phyloP scores from a whole-genome alignment of 2,113 vertebrate genomes.

The Chaenocephalus aceratus region DNA sequence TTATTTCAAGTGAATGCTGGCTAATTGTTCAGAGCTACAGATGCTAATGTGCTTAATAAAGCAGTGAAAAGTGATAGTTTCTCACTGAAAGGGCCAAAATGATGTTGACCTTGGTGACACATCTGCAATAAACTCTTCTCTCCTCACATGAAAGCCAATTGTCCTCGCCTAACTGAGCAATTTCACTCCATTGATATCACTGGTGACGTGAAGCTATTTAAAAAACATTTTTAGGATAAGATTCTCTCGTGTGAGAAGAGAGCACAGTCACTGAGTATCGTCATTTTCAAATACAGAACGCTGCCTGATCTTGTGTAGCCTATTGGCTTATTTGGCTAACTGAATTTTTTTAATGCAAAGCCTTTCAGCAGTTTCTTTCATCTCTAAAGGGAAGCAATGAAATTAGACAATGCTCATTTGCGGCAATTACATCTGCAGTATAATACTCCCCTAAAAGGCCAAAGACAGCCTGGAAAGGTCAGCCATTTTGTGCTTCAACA shows the following conservation, averaged over 20 bases:
- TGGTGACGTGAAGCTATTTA: constrained; percentile 38
- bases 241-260: constrained; percentile 31
- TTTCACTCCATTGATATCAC: constrained; percentile 52
- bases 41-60: constrained; percentile 49
- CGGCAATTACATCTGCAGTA: constrained; percentile 22
- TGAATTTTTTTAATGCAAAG: constrained; percentile 2
- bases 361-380: background rate
- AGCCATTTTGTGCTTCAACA: constrained; percentile 82
- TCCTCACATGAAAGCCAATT: constrained; percentile 55
- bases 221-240: constrained; percentile 44
- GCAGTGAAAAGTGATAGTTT: constrained; percentile 21
- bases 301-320: background rate
- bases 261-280: constrained; percentile 9
- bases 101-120: constrained; percentile 57
- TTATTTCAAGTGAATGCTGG: constrained; percentile 26
- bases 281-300: background rate
- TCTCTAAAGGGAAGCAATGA: constrained; percentile 16
- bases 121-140: constrained; percentile 54
- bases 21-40: constrained; percentile 47
- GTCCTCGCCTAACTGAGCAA: constrained; percentile 54
- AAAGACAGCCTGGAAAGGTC: constrained; percentile 69
- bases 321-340: constrained; percentile 9
- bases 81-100: constrained; percentile 28
- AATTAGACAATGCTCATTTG: constrained; percentile 22
- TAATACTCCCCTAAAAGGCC: constrained; percentile 52